These are phyloP conservation scores for Phylloscopus whistleri DNA, from an alignment of 2,113 vertebrate species.

Conservation along the genomic window DNA sequence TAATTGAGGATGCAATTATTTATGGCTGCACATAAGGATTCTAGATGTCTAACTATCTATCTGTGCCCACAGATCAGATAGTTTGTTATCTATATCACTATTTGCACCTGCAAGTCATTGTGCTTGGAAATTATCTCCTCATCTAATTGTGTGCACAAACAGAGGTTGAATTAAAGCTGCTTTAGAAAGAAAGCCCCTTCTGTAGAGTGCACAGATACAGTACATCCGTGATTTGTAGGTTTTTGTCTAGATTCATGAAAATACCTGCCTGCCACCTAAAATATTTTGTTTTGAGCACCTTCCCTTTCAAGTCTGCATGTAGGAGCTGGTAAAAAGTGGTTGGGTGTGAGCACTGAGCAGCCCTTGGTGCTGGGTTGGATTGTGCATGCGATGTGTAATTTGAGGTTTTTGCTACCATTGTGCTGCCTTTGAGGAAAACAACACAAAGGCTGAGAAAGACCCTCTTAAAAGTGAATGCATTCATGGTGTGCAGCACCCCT, in stretches of 20 bases:
- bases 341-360: neutral
- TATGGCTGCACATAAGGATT: slow-evolving; percentile 59
- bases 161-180: slow-evolving; percentile 47
- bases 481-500: slow-evolving; percentile 31
- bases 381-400: neutral
- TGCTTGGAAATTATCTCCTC: slow-evolving; percentile 60
- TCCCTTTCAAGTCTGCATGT: neutral
- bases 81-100: slow-evolving; percentile 66
- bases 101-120: slow-evolving; percentile 64
- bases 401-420: neutral
- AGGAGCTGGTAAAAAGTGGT: neutral
- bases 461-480: slow-evolving; percentile 31
- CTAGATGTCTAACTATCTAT: slow-evolving; percentile 64
- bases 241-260: neutral
- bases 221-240: neutral
- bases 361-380: neutral
- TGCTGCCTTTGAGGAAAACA: slow-evolving; percentile 43
- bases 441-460: slow-evolving; percentile 54
- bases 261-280: neutral
- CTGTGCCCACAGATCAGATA: slow-evolving; percentile 60
- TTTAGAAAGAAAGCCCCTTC: slow-evolving; percentile 10
- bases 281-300: neutral
- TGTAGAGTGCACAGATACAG: neutral
- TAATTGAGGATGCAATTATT: slow-evolving; percentile 64
- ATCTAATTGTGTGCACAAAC: slow-evolving; percentile 55